Evolutionary conservation across 2,888 invertebrate genomes (phyloP).

Genomic region (Andrena haemorrhoa): DNA sequence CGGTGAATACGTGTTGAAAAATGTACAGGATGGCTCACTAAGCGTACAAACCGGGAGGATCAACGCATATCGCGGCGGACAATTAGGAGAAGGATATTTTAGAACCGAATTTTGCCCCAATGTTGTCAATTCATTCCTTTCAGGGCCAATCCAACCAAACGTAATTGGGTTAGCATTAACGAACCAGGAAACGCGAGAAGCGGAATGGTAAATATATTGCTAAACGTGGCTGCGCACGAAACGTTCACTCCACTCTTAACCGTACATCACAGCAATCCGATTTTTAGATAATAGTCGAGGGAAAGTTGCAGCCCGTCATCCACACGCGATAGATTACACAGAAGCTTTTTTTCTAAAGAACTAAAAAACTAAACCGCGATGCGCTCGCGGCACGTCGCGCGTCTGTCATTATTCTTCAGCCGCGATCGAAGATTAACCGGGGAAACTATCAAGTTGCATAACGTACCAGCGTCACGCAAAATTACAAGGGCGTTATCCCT

Average conservation of each 20-base stretch:
- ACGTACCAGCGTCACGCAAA: too few species aligned
- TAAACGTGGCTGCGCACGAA: slow-evolving; percentile 10
- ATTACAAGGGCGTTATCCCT: too few species aligned
- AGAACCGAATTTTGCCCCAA: too few species aligned
- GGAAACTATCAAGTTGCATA: too few species aligned
- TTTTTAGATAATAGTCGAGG: slow-evolving; percentile 51
- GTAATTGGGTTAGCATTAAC: too few species aligned
- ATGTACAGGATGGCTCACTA: not conserved
- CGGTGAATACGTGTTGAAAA: not conserved
- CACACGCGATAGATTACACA: slow-evolving; percentile 48
- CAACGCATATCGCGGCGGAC: too few species aligned
- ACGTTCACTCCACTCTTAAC: slow-evolving; percentile 11
- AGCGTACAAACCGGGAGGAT: too few species aligned
- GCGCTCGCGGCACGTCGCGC: slow-evolving; percentile 10
- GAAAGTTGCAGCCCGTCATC: slow-evolving; percentile 45
- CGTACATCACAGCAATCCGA: slow-evolving; percentile 55
- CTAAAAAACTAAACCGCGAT: not conserved
- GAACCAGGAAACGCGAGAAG: too few species aligned
- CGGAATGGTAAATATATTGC: too few species aligned
- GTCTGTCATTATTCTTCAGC: slow-evolving; percentile 18
- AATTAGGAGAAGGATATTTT: too few species aligned
- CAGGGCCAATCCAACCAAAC: too few species aligned
- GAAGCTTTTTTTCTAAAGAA: not conserved
- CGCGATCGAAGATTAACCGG: slow-evolving; percentile 44
- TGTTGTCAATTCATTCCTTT: not conserved